Conservation (phyloP, 2,797 vertebrate species). For the Enteromius viviparus region DNA sequence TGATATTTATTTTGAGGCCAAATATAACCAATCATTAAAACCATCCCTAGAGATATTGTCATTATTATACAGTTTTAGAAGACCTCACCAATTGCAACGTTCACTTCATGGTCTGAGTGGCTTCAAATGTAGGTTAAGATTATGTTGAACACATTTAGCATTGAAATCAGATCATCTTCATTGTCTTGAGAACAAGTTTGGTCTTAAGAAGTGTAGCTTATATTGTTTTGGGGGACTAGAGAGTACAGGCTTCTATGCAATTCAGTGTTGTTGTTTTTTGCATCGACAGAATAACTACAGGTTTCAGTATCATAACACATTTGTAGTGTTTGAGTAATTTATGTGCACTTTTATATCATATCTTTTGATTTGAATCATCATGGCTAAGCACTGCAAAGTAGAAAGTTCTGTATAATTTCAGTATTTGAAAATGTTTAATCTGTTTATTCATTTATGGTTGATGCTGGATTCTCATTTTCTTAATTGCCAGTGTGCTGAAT, state of each 20-base stretch:
- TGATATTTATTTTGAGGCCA: slow-evolving; percentile 53
- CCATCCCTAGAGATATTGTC: slow-evolving; percentile 15
- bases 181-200: slow-evolving; percentile 20
- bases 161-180: neutral
- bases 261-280: neutral
- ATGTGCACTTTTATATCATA: slow-evolving; percentile 13
- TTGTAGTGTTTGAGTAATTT: slow-evolving; percentile 3
- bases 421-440: slow-evolving; percentile 28
- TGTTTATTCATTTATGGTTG: slow-evolving; percentile 5
- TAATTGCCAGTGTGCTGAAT: neutral
- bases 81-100: slow-evolving; percentile 16
- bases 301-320: neutral
- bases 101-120: slow-evolving; percentile 23
- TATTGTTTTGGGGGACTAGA: neutral
- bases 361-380: slow-evolving; percentile 1
- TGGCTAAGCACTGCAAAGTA: slow-evolving; percentile 5
- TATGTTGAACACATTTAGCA: slow-evolving; percentile 10
- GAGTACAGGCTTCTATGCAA: slow-evolving; percentile 36
- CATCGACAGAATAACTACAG: slow-evolving; percentile 10
- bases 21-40: slow-evolving; percentile 23
- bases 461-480: neutral
- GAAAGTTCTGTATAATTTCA: neutral
- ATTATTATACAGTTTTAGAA: slow-evolving; percentile 7
- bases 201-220: slow-evolving; percentile 26
- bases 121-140: slow-evolving; percentile 10